These are phyloP conservation scores for Drosophila subobscura DNA, from an alignment of 1,140 invertebrate genomes.

Conservation along the genomic window DNA sequence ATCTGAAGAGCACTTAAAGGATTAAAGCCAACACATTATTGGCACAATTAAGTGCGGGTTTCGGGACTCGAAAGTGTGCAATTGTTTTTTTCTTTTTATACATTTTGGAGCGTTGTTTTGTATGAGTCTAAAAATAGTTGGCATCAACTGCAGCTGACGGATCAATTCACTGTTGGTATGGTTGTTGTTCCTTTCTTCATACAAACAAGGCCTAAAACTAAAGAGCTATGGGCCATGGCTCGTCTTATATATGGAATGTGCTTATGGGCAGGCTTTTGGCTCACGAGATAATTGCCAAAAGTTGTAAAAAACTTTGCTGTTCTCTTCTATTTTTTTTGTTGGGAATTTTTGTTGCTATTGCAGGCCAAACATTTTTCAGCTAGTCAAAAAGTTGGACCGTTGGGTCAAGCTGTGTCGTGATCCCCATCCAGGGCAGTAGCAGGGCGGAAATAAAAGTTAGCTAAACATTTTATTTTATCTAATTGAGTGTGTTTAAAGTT, in stretches of 20 bases:
- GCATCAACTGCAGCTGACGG: slow-evolving; percentile 33
- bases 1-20: slow-evolving; percentile 63
- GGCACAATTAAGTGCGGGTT: slow-evolving; percentile 46
- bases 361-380: slow-evolving; percentile 73
- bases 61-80: slow-evolving; percentile 4
- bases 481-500: slow-evolving; percentile 82
- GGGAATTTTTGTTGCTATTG: slow-evolving; percentile 26
- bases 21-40: slow-evolving; percentile 64
- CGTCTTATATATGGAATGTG: slow-evolving; percentile 18
- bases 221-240: slow-evolving; percentile 6
- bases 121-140: slow-evolving; percentile 24
- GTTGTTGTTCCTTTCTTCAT: too few relatives aligned
- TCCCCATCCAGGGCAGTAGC: slow-evolving; percentile 2
- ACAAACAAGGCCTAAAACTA: slow-evolving; percentile 2
- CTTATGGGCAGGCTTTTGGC: slow-evolving; percentile 47
- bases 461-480: slow-evolving; percentile 82
- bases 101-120: slow-evolving; percentile 9
- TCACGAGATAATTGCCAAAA: slow-evolving; percentile 79
- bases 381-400: slow-evolving; percentile 78
- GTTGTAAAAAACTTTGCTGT: slow-evolving; percentile 61
- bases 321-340: slow-evolving; percentile 2
- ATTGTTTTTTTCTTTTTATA: slow-evolving; percentile 17
- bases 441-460: slow-evolving; percentile 54
- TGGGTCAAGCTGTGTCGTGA: slow-evolving; percentile 77
- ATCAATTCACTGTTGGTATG: slow-evolving; percentile 27